These are phyloP conservation scores for Calliphora vomitoria DNA, from an alignment of 2,888 invertebrate genomes.

Conservation along the genomic window DNA sequence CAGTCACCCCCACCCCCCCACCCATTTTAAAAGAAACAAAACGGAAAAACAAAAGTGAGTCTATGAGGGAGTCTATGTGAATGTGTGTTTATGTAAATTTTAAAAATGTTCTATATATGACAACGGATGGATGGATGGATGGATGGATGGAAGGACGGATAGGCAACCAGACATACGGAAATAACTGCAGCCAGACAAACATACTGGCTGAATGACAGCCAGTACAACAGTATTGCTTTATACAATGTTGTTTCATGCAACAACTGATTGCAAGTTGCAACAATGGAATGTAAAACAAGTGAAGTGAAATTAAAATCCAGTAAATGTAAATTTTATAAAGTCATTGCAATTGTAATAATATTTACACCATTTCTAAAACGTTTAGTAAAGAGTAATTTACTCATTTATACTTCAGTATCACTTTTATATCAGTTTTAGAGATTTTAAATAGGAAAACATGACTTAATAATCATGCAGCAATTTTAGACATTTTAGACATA, in stretches of 20 bases:
- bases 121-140: conserved; percentile 52
- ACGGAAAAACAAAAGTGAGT: conserved; percentile 45
- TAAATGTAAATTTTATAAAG: conserved; percentile 60
- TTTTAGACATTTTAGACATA: too few relatives aligned
- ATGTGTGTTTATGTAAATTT: not conserved
- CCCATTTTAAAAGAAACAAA: conserved; percentile 44
- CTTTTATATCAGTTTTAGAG: too few relatives aligned
- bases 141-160: conserved; percentile 55
- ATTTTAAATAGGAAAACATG: too few relatives aligned
- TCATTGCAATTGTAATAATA: not conserved
- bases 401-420: too few relatives aligned
- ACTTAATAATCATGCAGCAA: too few relatives aligned
- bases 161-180: conserved; percentile 47
- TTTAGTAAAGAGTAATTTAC: too few relatives aligned
- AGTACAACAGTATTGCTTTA: not conserved
- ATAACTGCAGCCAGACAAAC: conserved; percentile 48
- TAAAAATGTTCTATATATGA: conserved; percentile 17
- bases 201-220: conserved; percentile 48
- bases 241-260: conserved; percentile 36
- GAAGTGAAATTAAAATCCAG: conserved; percentile 52
- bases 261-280: conserved; percentile 35
- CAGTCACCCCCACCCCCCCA: not conserved
- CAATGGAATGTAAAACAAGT: conserved; percentile 51
- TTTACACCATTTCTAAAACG: conserved; percentile 39
- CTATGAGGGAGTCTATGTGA: not conserved